Percentiles rank a stretch among this genome's conserved stretches.
Conservation (phyloP, 2,888 invertebrate species). For the Tineola bisselliella region DNA sequence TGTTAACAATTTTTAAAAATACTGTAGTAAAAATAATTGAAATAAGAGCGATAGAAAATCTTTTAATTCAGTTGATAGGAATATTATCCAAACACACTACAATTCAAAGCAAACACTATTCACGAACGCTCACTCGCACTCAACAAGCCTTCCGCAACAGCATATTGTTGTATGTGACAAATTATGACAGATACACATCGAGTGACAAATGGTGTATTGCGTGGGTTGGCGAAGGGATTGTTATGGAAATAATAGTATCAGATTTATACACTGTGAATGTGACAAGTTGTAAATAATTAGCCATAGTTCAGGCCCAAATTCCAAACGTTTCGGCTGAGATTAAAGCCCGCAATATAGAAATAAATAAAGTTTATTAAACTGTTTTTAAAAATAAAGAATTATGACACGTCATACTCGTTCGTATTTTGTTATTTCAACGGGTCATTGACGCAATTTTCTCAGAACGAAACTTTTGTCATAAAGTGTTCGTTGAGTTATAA, state of each 20-base stretch:
- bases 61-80: no score
- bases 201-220: background rate
- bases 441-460: conserved; percentile 11
- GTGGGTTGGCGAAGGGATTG: background rate
- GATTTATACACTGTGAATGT: background rate
- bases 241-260: background rate
- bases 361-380: background rate
- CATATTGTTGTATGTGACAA: conserved; percentile 1
- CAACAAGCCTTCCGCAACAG: background rate
- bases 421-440: conserved; percentile 8
- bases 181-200: background rate
- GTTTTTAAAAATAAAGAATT: conserved; percentile 4
- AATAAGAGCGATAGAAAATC: no score
- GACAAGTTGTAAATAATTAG: no score
- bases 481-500: background rate
- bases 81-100: no score
- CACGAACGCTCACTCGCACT: no score
- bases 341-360: background rate
- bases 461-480: conserved; percentile 11
- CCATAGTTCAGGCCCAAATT: no score
- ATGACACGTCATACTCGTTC: background rate
- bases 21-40: no score
- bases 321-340: background rate
- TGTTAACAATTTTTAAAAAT: background rate
- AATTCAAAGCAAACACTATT: no score